These are phyloP conservation scores for Atta texana DNA, from an alignment of 1,140 invertebrate genomes.

Conservation along the genomic window DNA sequence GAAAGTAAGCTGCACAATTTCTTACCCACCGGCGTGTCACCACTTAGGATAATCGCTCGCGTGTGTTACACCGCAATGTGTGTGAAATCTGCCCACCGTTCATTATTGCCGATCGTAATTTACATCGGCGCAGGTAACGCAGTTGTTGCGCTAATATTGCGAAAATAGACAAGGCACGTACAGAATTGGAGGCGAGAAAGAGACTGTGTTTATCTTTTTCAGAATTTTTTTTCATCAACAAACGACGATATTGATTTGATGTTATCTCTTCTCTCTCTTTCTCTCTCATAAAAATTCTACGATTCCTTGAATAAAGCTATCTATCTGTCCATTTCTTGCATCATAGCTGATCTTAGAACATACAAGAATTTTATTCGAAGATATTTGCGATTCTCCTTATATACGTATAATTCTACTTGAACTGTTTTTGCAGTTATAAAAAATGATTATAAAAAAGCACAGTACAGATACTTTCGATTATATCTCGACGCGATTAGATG, in stretches of 20 bases:
- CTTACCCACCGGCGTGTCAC: conserved; percentile 70
- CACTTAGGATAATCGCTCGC: conserved; percentile 69
- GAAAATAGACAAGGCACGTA: conserved; percentile 31
- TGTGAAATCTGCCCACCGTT: conserved; percentile 63
- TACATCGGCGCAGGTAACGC: conserved; percentile 30
- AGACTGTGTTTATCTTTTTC: background rate
- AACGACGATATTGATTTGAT: background rate
- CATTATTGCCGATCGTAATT: conserved; percentile 62
- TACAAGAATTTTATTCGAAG: conserved; percentile 49
- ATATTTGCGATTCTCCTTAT: conserved; percentile 35
- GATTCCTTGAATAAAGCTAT: conserved; percentile 39
- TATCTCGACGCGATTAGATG: conserved; percentile 69
- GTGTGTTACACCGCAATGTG: conserved; percentile 54
- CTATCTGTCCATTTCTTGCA: conserved; percentile 3
- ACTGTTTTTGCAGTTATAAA: conserved; percentile 3
- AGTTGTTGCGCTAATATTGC: conserved; percentile 32
- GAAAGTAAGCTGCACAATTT: conserved; percentile 77
- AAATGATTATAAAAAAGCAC: conserved; percentile 23
- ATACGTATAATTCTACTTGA: background rate
- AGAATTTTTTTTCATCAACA: background rate
- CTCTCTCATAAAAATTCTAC: conserved; percentile 22
- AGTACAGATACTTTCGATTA: conserved; percentile 29
- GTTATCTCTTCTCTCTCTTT: conserved; percentile 3
- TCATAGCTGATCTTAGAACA: conserved; percentile 6
- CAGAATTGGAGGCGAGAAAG: background rate